Evolutionary conservation across 2,888 invertebrate genomes (phyloP).

Genomic region (Pterostichus madidus): DNA sequence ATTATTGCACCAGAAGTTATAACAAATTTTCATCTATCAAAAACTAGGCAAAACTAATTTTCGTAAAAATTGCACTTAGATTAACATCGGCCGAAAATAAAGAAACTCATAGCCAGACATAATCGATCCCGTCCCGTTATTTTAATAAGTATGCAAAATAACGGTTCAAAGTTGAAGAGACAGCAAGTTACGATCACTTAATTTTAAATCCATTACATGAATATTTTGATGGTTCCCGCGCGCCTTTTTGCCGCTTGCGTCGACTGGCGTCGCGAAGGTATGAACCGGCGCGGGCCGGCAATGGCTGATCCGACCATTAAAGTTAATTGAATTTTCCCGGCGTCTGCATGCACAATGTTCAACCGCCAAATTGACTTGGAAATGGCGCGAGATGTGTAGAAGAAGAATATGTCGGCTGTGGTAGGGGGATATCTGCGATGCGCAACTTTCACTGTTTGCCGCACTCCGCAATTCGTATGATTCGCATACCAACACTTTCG

Average conservation of each 20-base stretch:
- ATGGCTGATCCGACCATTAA: slow-evolving; percentile 78
- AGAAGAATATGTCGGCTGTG: slow-evolving; percentile 74
- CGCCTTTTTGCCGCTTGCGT: slow-evolving; percentile 69
- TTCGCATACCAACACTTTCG: background rate
- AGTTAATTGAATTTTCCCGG: slow-evolving; percentile 80
- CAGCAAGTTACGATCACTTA: slow-evolving; percentile 69
- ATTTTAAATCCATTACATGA: slow-evolving; percentile 75
- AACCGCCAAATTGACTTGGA: slow-evolving; percentile 78
- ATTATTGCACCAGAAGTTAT: too few relatives aligned
- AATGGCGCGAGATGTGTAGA: slow-evolving; percentile 74
- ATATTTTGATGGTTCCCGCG: slow-evolving; percentile 72
- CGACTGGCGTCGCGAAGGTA: slow-evolving; percentile 14
- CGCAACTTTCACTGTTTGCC: slow-evolving; percentile 69
- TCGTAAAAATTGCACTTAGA: too few relatives aligned
- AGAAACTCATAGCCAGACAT: background rate
- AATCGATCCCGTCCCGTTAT: slow-evolving; percentile 10
- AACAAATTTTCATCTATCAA: too few relatives aligned
- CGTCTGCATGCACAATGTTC: slow-evolving; percentile 76
- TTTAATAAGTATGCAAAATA: slow-evolving; percentile 58
- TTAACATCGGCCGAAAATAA: too few relatives aligned
- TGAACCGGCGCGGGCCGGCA: slow-evolving; percentile 18
- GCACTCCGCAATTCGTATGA: slow-evolving; percentile 3
- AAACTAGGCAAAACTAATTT: too few relatives aligned
- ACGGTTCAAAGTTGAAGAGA: slow-evolving; percentile 52
- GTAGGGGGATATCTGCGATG: slow-evolving; percentile 68